These are phyloP conservation scores for Rhabdomys pumilio DNA, from an alignment of 2,797 vertebrate species.

Conservation along the genomic window DNA sequence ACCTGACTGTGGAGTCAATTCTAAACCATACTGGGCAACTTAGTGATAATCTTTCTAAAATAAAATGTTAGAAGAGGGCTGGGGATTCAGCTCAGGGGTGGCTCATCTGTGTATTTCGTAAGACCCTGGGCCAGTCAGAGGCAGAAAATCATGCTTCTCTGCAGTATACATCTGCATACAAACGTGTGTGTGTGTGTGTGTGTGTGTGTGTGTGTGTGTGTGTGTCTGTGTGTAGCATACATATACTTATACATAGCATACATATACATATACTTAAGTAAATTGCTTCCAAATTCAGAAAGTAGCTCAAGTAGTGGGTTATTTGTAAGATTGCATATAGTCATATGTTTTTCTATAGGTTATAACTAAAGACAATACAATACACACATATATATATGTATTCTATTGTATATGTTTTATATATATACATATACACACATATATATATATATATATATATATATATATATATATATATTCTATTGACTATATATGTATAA, in stretches of 20 bases:
- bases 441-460: too few species aligned
- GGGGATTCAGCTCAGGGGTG: neutral
- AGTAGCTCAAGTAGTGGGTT: neutral
- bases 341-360: neutral
- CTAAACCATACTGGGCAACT: neutral
- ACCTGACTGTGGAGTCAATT: neutral
- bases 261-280: neutral
- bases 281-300: constrained; percentile 53
- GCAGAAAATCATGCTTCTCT: neutral
- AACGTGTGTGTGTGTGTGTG: too few species aligned
- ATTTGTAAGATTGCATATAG: neutral
- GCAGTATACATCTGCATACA: neutral
- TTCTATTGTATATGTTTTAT: too few species aligned
- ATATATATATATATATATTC: too few species aligned
- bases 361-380: neutral
- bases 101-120: neutral
- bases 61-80: neutral
- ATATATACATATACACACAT: too few species aligned
- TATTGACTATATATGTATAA: too few species aligned
- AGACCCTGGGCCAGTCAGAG: neutral
- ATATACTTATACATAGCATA: neutral
- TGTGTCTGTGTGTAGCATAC: neutral
- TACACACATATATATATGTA: too few species aligned
- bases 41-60: neutral
- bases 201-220: too few species aligned